Base-by-base conservation (phyloP, 1,140 invertebrate species). In the Vanessa atalanta region DNA sequence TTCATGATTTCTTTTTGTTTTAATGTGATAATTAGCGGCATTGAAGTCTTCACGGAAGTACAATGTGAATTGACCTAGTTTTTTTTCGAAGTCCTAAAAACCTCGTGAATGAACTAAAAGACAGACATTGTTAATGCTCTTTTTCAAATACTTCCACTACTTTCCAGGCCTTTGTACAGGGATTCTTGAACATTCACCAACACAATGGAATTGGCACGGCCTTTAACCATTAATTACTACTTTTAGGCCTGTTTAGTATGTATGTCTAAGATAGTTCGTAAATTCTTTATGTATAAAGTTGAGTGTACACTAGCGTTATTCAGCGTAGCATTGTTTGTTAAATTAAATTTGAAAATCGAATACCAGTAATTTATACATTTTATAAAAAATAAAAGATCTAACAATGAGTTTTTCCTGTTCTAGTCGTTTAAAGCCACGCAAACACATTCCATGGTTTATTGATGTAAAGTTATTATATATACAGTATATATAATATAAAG, bases 81-180 rank as follows among this genome's bases (percentile, higher is more conserved):
- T 67, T 43, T 71, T 65, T 55, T 47, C 23, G 53, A 57, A 57
- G 47, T 67, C 53, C 61, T 65, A 65, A 57, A 68, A 71, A 48
- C 61, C 63, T 16, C 20, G 68, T 70, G 64, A 71, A 75, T 57
- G 63, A 75, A 75, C 63, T 70, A 70, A 75, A 71, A 55, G 69
- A 66, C 68, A 75, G 73, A 75, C 73, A 75, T 75, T 75, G 73
- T 75, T 67, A 71, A 75, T 75, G 69, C 69, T 71, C 73, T 75
- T 75, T 75, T 51, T 71, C 69, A 75, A 75, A 75, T 75, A 75
- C 63, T 75, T 66, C 69, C 64, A 65, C 69, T 75, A 75, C 72
- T 75, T 75, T 67, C 55, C 69, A 71, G 47, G 73, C 64, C 73
- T 67, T 75, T 75, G 69, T 75, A 75, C 69, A 20, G 48, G 70